phyloP scores from a whole-genome alignment of 1,140 invertebrate species.

The Saccostrea echinata region DNA sequence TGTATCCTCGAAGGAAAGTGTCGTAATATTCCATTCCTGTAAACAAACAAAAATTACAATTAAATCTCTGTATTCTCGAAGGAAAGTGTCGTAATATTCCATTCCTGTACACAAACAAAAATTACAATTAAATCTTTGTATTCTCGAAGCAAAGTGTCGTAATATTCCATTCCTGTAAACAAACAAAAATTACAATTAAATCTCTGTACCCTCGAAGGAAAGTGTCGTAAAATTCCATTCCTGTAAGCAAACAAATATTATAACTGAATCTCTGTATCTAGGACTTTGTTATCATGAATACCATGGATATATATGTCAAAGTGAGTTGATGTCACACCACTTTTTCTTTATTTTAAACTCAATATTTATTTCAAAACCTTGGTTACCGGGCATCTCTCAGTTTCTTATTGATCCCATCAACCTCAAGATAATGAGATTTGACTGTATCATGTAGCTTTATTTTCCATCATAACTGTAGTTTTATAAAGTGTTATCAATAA shows the following conservation, averaged over 20 bases:
- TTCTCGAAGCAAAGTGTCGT: conserved; percentile 92
- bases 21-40: conserved; percentile 91
- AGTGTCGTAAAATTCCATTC: conserved; percentile 92
- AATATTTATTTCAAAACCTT: no score
- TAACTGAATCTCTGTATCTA: background rate
- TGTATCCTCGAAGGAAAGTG: conserved; percentile 92
- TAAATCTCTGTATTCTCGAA: conserved; percentile 87
- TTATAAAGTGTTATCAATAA: no score
- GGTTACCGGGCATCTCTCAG: no score
- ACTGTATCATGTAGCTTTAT: no score
- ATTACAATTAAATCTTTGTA: background rate
- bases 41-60: background rate
- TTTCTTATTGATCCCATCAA: no score
- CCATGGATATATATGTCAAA: no score
- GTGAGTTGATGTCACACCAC: no score
- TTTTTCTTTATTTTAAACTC: no score
- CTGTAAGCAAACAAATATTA: conserved; percentile 63
- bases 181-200: background rate
- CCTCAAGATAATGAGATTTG: no score
- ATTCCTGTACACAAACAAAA: conserved; percentile 82
- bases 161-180: conserved; percentile 88
- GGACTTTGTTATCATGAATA: no score
- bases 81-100: conserved; percentile 90
- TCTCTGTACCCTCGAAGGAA: no score
- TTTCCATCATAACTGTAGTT: no score